Evolutionary conservation across 2,797 vertebrate genomes (phyloP).

Genomic region (Oreortyx pictus): DNA sequence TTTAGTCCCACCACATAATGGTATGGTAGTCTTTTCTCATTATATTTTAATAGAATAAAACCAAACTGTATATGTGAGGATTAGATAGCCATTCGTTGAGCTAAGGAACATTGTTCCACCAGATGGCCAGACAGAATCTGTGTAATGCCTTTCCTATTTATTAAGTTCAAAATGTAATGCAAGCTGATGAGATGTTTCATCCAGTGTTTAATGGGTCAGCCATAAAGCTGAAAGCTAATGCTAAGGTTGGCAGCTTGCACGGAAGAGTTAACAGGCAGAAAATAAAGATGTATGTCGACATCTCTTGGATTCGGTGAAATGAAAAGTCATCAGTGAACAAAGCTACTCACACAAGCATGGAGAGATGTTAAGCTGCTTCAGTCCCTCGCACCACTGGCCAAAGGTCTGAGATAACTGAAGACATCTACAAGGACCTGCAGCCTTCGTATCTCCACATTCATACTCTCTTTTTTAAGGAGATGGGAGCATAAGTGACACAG

Average conservation of each 20-base stretch:
- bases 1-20: conserved; percentile 74
- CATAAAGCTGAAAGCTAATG: conserved; percentile 40
- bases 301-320: neutral
- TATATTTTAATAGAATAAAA: conserved; percentile 77
- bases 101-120: conserved; percentile 60
- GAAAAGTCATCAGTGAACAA: neutral
- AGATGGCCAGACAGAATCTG: conserved; percentile 54
- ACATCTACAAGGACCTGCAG: neutral
- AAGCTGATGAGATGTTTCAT: conserved; percentile 64
- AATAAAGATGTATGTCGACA: neutral
- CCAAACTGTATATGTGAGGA: conserved; percentile 45
- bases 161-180: conserved; percentile 65
- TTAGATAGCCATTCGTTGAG: conserved; percentile 38
- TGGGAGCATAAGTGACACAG: conserved; percentile 9
- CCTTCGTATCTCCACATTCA: neutral
- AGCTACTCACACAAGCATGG: neutral
- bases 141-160: conserved; percentile 65
- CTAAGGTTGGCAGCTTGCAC: conserved; percentile 8
- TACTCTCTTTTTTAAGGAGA: neutral
- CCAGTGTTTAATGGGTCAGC: conserved; percentile 57
- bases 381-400: neutral
- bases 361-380: conserved; percentile 1
- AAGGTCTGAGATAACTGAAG: neutral
- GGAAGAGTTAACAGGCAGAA: conserved; percentile 61
- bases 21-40: conserved; percentile 67